Evolutionary conservation across 2,113 vertebrate genomes (phyloP).

Genomic region (Mungos mungo): DNA sequence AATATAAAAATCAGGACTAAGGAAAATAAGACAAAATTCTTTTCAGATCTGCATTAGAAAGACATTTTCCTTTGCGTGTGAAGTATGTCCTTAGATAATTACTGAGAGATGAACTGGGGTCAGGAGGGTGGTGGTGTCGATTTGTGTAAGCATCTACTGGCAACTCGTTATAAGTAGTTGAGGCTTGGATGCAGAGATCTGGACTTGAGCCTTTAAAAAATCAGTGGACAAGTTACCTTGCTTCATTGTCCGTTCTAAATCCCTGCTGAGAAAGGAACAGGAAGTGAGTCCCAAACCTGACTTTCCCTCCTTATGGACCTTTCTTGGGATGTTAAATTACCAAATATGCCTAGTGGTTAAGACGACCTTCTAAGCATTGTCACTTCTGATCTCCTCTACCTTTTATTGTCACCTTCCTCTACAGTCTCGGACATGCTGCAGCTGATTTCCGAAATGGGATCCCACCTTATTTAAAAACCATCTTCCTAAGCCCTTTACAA

Average conservation of each 20-base stretch:
- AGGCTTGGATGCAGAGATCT: slow-evolving; percentile 33
- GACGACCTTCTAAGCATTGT: slow-evolving; percentile 41
- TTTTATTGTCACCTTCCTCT: neutral
- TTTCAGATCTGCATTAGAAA: slow-evolving; percentile 20
- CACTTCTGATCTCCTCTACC: slow-evolving; percentile 12
- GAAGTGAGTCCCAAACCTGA: slow-evolving; percentile 24
- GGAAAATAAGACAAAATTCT: slow-evolving; percentile 46
- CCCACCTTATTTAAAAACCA: slow-evolving; percentile 43
- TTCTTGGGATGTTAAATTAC: slow-evolving; percentile 43
- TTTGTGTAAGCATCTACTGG: neutral
- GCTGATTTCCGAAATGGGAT: slow-evolving; percentile 55
- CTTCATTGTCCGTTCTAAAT: neutral
- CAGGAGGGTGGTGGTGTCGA: neutral
- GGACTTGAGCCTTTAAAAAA: slow-evolving; percentile 19
- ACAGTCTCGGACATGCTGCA: neutral
- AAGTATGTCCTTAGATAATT: neutral
- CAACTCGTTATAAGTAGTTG: slow-evolving; percentile 34
- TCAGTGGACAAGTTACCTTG: slow-evolving; percentile 17
- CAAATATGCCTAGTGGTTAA: slow-evolving; percentile 38
- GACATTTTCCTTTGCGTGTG: neutral
- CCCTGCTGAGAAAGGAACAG: slow-evolving; percentile 10
- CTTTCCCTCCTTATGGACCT: slow-evolving; percentile 52
- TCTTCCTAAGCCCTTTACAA: neutral
- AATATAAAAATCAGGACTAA: slow-evolving; percentile 58
- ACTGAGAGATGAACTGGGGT: neutral